Percentiles rank a stretch among this genome's conserved stretches.
These are phyloP conservation scores for Pseudococcus longispinus DNA, from an alignment of 2,888 invertebrate species.

Conservation along the genomic window DNA sequence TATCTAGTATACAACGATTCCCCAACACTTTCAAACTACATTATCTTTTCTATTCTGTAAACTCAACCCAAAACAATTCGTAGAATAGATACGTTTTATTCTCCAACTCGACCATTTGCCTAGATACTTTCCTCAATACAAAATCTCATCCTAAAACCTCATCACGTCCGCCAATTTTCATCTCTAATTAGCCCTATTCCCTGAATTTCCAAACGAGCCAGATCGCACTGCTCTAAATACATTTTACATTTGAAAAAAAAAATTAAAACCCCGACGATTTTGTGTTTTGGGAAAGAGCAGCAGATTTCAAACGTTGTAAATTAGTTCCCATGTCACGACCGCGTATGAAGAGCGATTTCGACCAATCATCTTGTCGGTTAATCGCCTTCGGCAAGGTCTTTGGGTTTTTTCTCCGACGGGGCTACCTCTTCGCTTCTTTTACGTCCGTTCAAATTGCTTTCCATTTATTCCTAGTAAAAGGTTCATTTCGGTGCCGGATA, in stretches of 20 bases:
- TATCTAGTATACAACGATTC: no score
- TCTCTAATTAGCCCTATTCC: background rate
- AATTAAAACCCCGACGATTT: background rate
- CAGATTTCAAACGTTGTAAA: constrained; percentile 30
- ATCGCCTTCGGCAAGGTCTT: constrained; percentile 54
- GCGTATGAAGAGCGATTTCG: constrained; percentile 19
- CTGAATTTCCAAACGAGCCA: background rate
- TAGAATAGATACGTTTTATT: background rate
- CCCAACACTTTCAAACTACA: background rate
- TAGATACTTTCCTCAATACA: background rate
- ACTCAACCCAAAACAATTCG: background rate
- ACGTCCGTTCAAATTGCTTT: constrained; percentile 48
- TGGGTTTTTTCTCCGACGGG: background rate
- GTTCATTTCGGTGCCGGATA: constrained; percentile 24
- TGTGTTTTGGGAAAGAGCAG: constrained; percentile 23
- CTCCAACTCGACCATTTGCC: background rate
- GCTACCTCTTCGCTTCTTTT: constrained; percentile 33
- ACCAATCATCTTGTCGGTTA: constrained; percentile 53
- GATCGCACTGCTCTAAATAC: background rate
- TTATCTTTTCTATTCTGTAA: background rate
- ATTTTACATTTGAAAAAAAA: background rate
- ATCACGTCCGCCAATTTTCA: background rate
- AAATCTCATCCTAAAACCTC: background rate
- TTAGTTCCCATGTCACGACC: constrained; percentile 43
- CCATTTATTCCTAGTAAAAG: constrained; percentile 54